Evolutionary conservation across 2,888 invertebrate genomes (phyloP).

Genomic region (Lasioglossum pauxillum): DNA sequence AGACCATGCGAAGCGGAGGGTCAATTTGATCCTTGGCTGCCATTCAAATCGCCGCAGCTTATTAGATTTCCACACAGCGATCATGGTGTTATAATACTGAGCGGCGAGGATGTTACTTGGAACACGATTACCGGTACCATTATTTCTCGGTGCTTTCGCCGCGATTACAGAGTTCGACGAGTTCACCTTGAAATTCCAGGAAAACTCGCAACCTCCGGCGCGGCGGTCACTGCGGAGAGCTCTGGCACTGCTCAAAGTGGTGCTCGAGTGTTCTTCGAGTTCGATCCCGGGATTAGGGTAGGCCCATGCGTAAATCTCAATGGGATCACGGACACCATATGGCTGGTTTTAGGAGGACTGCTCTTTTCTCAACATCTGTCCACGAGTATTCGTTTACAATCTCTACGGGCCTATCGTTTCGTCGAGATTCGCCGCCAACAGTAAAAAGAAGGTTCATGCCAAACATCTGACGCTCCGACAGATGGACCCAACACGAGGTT

Average conservation of each 20-base stretch:
- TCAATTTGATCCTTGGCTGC: not conserved
- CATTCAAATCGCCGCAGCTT: not conserved
- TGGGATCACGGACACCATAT: conserved; percentile 58
- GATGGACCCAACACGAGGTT: not conserved
- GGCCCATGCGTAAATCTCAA: conserved; percentile 33
- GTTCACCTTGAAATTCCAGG: conserved; percentile 48
- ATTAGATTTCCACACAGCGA: not conserved
- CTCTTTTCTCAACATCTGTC: conserved; percentile 61
- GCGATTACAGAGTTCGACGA: conserved; percentile 37
- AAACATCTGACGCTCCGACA: conserved; percentile 23
- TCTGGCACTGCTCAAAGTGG: conserved; percentile 42
- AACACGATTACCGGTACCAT: conserved; percentile 27
- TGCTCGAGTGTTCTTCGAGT: conserved; percentile 25
- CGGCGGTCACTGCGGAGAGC: conserved; percentile 37
- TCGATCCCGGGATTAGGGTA: conserved; percentile 49
- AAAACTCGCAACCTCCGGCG: conserved; percentile 42
- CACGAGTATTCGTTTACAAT: conserved; percentile 30
- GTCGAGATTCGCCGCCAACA: not conserved
- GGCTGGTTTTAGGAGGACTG: conserved; percentile 40
- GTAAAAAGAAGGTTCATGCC: not conserved
- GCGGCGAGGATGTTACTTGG: not conserved
- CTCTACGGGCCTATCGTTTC: conserved; percentile 7
- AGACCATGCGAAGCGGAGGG: not conserved
- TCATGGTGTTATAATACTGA: not conserved
- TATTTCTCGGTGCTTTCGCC: conserved; percentile 1